Base-by-base conservation (phyloP, 2,113 vertebrate genomes). In the Myrmophylax atrothorax region DNA sequence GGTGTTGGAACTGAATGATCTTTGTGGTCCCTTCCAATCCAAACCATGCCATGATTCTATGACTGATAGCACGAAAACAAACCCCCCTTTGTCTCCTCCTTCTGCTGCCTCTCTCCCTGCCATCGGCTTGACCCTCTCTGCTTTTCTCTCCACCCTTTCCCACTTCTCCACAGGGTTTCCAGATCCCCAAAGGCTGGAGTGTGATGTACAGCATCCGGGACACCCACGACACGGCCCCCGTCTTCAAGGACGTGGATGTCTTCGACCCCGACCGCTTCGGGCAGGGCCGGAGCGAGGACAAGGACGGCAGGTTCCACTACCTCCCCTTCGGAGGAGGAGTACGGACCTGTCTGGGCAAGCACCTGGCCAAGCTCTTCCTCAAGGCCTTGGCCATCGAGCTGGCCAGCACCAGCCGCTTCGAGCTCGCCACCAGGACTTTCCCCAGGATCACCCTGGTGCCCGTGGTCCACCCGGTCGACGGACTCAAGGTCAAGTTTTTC, bases 151-250 rank as follows among this genome's bases (percentile, higher is more conserved):
- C 52, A 2, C 29, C 31, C 58, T 9, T 79, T 24, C 72, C 40
- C 84, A 3, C 12, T 42, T 33, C 28, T 37, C 80, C 20, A 4
- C 98, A 99, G 99, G 99, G 99, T 37, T 99, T 99, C 62, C 99
- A 99, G 93, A 99, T 99, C 73, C 99, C 99, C 62, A 99, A 99
- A 76, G 99, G 99, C 70, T 99, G 99, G 99, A 99, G 99, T 5
- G 99, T 99, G 64, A 99, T 99, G 99, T 99, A 99, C 98, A 99
- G 99, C 97, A 99, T 99, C 95, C 98, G 99, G 35, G 99, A 99
- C 97, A 99, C 99, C 28, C 99, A 99, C 0, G 99, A 99, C 98
- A 99, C 99, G 0, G 98, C 99, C 0, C 98, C 99, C 0, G 99
- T 99, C 70, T 99, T 99, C 97, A 99, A 99, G 94, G 99, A 99